Evolutionary conservation across 2,888 invertebrate genomes (phyloP), one percentile per base, ranked within the genome.

Genomic region (Chelonus formosanus): DNA sequence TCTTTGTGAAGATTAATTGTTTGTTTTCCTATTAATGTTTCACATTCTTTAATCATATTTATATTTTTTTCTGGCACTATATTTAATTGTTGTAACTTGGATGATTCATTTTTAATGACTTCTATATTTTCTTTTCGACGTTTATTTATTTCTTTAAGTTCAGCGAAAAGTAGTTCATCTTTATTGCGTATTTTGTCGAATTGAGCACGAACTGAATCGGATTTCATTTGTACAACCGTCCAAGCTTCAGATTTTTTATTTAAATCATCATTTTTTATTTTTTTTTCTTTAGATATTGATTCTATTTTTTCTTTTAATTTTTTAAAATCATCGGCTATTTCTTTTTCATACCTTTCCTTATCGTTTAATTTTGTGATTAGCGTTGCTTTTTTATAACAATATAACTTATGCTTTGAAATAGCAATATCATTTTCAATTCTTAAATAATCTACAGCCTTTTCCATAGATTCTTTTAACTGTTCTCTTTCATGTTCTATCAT

Each of bases 401-500:
- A 82, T 34, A 81, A 67, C 57, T 82, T 74, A 73, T 83, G 76
- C 45, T 82, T 77, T 4, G 77, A 67, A 60, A 88, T 86, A 1
- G 89, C 87, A 1, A 91, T 86, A 3, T 87, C 87, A 81, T 99
- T 99, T 80, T 96, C 94, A 20, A 90, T 82, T 71, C 90, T 90
- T 74, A 98, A 86, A 77, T 90, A 91, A 56, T 91, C 89, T 0
- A 94, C 88, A 0, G 94, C 94, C 64, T 92, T 91, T 67, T 91
- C 88, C 88, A 92, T 94, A 0, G 94, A 93, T 68, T 88, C 90
- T 76, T 92, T 90, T 57, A 96, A 84, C 74, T 91, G 91, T 65
- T 90, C 89, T 83, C 94, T 91, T 80, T 96, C 95, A 61, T 90
- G 90, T 78, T 94, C 91, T 4, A 95, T 91, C 36, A 94, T 84